These are phyloP conservation scores for Lordiphosa stackelbergi DNA, from an alignment of 1,140 invertebrate species.

Conservation along the genomic window DNA sequence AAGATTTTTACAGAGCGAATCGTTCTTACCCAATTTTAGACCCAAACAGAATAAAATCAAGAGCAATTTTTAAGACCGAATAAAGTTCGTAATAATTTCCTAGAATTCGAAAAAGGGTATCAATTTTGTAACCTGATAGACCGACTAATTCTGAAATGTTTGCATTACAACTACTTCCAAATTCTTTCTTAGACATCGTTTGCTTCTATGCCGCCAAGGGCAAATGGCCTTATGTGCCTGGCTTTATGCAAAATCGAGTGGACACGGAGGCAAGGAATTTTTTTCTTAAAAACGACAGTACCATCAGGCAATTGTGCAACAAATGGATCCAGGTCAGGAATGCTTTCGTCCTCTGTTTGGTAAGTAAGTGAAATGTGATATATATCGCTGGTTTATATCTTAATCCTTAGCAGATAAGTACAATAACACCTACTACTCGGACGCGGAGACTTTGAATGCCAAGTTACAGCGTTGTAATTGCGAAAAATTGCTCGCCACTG, in stretches of 20 bases:
- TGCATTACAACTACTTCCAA: too few species aligned
- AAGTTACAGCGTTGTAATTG: slow-evolving; percentile 47
- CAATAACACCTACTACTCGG: slow-evolving; percentile 22
- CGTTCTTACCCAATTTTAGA: too few species aligned
- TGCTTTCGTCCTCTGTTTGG: slow-evolving; percentile 70
- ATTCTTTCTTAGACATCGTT: slow-evolving; percentile 56
- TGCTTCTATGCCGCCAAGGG: slow-evolving; percentile 75
- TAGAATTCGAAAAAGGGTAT: neutral
- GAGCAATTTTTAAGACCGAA: too few species aligned
- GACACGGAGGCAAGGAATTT: slow-evolving; percentile 50
- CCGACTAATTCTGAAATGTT: too few species aligned
- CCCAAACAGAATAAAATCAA: too few species aligned
- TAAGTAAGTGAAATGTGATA: slow-evolving; percentile 4
- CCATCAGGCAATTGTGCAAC: slow-evolving; percentile 64
- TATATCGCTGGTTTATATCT: neutral
- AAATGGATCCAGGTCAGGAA: slow-evolving; percentile 72
- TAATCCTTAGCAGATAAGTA: slow-evolving; percentile 36
- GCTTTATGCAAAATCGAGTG: slow-evolving; percentile 65
- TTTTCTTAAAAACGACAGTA: slow-evolving; percentile 67
- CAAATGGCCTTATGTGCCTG: slow-evolving; percentile 73
- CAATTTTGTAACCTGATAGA: too few species aligned
- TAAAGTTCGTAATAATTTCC: too few species aligned
- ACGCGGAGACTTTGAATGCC: slow-evolving; percentile 43
- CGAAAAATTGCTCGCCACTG: slow-evolving; percentile 50
- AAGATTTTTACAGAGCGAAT: too few species aligned